phyloP scores from a whole-genome alignment of 2,113 vertebrate species.

The Solea solea region DNA sequence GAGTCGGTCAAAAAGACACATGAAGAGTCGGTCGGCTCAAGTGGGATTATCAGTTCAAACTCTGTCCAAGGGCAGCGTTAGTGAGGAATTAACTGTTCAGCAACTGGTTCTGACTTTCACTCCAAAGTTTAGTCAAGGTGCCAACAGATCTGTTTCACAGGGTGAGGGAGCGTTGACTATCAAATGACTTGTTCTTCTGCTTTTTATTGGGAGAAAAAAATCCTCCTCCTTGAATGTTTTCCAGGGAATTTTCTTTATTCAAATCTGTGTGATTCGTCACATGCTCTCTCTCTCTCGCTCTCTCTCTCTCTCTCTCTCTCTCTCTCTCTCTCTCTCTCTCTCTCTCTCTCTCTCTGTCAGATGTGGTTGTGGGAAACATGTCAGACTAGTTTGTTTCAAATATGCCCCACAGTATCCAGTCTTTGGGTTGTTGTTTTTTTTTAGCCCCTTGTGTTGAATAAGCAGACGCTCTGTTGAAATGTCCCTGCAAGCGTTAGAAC shows the following conservation, averaged over 20 bases:
- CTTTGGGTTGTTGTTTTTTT: neutral
- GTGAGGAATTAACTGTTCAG: neutral
- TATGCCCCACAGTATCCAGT: neutral
- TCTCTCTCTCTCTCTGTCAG: neutral
- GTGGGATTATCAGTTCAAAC: neutral
- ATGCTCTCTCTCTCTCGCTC: too few species aligned
- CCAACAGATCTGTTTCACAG: too few species aligned
- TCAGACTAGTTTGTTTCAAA: neutral
- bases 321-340: too few species aligned
- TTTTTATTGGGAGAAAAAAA: neutral
- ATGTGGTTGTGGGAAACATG: neutral
- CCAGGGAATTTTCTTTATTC: neutral
- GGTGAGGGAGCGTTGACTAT: too few species aligned
- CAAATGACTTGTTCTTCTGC: too few species aligned
- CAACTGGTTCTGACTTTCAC: neutral
- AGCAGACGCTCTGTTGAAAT: neutral
- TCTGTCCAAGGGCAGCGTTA: neutral
- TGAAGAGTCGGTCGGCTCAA: neutral
- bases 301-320: too few species aligned
- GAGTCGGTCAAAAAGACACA: neutral
- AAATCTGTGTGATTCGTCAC: neutral
- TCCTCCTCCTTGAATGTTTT: too few species aligned
- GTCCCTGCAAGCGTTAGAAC: constrained; percentile 3
- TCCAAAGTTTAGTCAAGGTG: too few species aligned
- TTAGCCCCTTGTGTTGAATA: neutral